Evolutionary conservation across 2,113 vertebrate species (phyloP).

Genomic region (Anoplopoma fimbria): DNA sequence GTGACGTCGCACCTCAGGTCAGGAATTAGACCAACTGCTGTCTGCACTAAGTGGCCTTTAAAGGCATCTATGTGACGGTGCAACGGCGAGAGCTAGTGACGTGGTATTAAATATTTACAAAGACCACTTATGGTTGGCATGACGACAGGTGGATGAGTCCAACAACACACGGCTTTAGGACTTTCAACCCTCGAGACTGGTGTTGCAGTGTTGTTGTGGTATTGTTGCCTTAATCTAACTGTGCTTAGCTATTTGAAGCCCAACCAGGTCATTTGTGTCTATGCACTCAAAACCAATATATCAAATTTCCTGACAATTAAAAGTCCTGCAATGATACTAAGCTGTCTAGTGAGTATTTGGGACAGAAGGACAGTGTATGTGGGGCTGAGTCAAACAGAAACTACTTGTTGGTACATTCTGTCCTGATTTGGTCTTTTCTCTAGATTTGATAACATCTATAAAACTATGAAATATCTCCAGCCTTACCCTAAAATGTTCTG

Average conservation of each 20-base stretch:
- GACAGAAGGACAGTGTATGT: background rate
- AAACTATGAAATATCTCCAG: background rate
- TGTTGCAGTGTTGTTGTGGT: background rate
- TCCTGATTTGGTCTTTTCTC: background rate
- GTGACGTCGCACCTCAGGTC: background rate
- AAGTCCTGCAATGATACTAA: background rate
- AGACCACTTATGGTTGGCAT: no score
- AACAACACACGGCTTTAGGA: background rate
- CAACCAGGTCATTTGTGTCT: no score
- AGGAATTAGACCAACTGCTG: background rate
- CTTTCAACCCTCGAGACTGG: no score
- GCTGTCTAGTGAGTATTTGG: background rate
- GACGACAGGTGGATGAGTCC: background rate
- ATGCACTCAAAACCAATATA: no score
- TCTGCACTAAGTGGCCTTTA: background rate
- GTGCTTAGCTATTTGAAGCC: no score
- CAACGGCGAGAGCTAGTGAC: no score
- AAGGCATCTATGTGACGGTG: no score
- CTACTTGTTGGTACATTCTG: background rate
- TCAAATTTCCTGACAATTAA: no score
- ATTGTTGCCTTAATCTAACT: background rate
- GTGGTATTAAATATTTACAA: no score
- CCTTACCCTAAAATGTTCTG: background rate
- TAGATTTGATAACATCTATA: background rate
- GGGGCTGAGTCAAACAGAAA: background rate